Evolutionary conservation across 2,888 invertebrate species (phyloP).

Genomic region (Dione vanillae): DNA sequence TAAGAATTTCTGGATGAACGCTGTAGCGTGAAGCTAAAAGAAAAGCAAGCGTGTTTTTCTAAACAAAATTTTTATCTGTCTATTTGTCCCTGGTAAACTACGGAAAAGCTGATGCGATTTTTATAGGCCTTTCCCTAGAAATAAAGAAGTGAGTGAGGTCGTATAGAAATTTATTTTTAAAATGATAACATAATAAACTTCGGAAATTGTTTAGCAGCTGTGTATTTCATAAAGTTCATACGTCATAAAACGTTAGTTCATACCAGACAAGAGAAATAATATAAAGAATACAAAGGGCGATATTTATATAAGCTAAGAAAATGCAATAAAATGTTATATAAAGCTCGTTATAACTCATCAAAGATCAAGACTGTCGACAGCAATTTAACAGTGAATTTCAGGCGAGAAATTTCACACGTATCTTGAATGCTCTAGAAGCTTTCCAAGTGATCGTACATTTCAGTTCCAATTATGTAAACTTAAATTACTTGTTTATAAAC

Average conservation of each 20-base stretch:
- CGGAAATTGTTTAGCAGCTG: no score
- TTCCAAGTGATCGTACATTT: neutral
- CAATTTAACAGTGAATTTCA: slow-evolving; percentile 20
- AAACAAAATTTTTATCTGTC: no score
- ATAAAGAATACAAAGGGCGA: neutral
- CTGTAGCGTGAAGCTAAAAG: no score
- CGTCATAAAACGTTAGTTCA: neutral
- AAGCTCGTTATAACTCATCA: slow-evolving; percentile 29
- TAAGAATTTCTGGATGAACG: no score
- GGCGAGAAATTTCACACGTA: slow-evolving; percentile 5
- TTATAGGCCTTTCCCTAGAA: no score
- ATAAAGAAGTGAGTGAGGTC: no score
- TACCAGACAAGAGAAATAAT: no score
- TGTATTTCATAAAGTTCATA: neutral
- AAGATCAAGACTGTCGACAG: slow-evolving; percentile 24
- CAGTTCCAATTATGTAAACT: slow-evolving; percentile 13
- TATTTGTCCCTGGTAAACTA: no score
- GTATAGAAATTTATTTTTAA: no score
- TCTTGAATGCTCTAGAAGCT: slow-evolving; percentile 7
- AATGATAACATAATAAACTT: no score
- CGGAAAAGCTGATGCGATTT: no score
- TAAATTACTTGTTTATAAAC: neutral
- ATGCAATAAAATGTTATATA: slow-evolving; percentile 25
- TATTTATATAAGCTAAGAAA: slow-evolving; percentile 5
- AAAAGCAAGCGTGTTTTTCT: no score